Percentiles rank a stretch among this genome's conserved stretches.
Conservation (phyloP, 2,888 invertebrate genomes). For the Anorthoa munda region DNA sequence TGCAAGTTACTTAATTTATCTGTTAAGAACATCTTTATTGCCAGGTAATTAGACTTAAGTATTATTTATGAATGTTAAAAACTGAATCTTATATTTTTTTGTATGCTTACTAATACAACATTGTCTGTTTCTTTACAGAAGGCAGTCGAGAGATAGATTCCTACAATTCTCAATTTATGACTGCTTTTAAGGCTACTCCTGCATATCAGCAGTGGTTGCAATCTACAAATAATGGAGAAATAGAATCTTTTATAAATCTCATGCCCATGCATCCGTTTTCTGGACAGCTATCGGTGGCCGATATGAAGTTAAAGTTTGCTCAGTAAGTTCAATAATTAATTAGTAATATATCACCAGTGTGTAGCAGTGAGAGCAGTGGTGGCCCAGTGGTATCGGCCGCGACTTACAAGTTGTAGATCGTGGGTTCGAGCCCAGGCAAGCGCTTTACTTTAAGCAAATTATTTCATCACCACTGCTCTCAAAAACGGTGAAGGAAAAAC, state of each 20-base stretch:
- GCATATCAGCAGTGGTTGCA: constrained; percentile 97
- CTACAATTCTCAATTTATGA: constrained; percentile 96
- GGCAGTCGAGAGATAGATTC: constrained; percentile 96
- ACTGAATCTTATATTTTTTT: background rate
- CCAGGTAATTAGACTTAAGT: constrained; percentile 88
- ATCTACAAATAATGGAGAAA: constrained; percentile 90
- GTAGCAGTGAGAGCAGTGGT: too few species aligned
- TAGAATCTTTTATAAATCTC: constrained; percentile 93
- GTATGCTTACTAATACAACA: constrained; percentile 8
- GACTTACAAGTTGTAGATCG: too few species aligned
- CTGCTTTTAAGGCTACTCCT: constrained; percentile 96
- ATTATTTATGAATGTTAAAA: constrained; percentile 1
- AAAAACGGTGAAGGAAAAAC: too few species aligned
- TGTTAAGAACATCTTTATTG: constrained; percentile 94
- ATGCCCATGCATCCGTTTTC: constrained; percentile 97
- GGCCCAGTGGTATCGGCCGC: too few species aligned
- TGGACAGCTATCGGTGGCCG: constrained; percentile 97
- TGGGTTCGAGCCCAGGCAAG: too few species aligned
- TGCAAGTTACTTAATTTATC: constrained; percentile 95
- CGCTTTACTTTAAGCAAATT: too few species aligned
- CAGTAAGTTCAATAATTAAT: constrained; percentile 92
- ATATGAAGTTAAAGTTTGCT: constrained; percentile 97
- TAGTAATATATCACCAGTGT: background rate
- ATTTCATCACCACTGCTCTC: too few species aligned
- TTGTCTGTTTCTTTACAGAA: constrained; percentile 87